Base-by-base conservation (phyloP, 2,888 invertebrate species). In the Drosophila diplacantha region DNA sequence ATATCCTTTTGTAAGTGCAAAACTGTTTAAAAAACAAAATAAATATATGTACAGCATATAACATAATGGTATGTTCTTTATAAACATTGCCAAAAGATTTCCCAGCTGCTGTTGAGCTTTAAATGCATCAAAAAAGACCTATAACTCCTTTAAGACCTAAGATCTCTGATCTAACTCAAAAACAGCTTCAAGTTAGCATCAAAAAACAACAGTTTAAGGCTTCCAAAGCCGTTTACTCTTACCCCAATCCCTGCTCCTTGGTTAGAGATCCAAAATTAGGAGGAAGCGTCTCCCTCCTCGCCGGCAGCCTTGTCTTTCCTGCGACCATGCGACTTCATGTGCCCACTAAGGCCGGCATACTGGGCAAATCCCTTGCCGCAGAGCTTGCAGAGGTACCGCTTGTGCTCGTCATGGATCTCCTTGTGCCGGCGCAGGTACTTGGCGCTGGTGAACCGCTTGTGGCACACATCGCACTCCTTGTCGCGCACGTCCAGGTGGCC, bases 341-440 rank as follows among this genome's bases (percentile, higher is more conserved):
- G 85, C 0, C 76, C 80, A 12, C 78, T 79, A 14, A 84, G 71
- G 0, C 87, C 87, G 7, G 84, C 76, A 26, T 74, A 72, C 56
- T 85, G 85, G 5, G 84, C 81, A 53, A 82, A 85, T 7, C 74
- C 74, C 53, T 85, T 85, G 24, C 68, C 69, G 32, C 85, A 85
- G 6, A 79, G 58, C 65, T 78, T 76, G 61, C 80, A 77, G 74
- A 85, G 71, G 81, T 89, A 76, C 16, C 83, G 77, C 53, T 85
- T 85, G 31, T 77, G 56, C 18, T 67, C 64, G 4, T 75, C 71
- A 63, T 85, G 85, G 18, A 85, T 71, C 56, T 83, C 75, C 41
- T 75, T 74, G 63, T 85, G 85, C 29, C 81, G 78, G 8, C 78
- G 72, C 12, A 85, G 54, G 8, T 81, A 77, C 29, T 78, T 78